A percentile compares a stretch with the other conserved stretches of the same genome.
phyloP scores from a whole-genome alignment of 1,140 invertebrate genomes.

The Penaeus indicus region DNA sequence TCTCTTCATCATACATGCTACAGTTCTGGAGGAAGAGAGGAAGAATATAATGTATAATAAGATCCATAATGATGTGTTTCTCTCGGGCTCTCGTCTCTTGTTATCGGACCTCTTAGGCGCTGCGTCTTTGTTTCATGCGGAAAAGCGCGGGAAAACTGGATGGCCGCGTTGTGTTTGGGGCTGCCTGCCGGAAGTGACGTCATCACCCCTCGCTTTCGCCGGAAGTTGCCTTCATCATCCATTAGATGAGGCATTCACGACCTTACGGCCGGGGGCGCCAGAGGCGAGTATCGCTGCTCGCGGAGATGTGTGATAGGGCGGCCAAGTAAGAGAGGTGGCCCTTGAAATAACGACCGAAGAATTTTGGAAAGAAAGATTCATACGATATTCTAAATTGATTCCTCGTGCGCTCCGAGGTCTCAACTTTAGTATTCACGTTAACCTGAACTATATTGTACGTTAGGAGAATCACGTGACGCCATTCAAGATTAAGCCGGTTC shows the following conservation, averaged over 20 bases:
- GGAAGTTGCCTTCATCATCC: conserved; percentile 51
- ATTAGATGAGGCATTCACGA: conserved; percentile 29
- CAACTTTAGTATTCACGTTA: no score
- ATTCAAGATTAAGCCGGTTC: no score
- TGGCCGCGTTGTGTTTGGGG: conserved; percentile 55
- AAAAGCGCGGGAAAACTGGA: conserved; percentile 61
- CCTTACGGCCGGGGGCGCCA: neutral
- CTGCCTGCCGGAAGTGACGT: conserved; percentile 54
- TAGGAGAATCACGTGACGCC: no score
- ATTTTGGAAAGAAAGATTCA: conserved; percentile 41
- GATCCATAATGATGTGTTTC: neutral
- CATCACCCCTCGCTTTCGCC: conserved; percentile 53
- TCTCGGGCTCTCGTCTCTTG: conserved; percentile 8
- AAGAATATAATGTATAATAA: conserved; percentile 7
- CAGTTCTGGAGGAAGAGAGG: conserved; percentile 22
- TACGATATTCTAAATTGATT: conserved; percentile 48
- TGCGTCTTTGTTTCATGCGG: conserved; percentile 54
- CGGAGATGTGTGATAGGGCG: conserved; percentile 34
- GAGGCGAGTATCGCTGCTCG: neutral
- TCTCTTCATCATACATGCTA: no score
- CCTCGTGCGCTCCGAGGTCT: neutral
- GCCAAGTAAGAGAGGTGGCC: conserved; percentile 14
- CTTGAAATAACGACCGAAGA: conserved; percentile 57
- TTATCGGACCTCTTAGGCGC: conserved; percentile 23
- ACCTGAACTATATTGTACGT: no score